These are phyloP conservation scores for Dasyprocta punctata DNA, from an alignment of 2,113 vertebrate genomes.

Conservation along the genomic window DNA sequence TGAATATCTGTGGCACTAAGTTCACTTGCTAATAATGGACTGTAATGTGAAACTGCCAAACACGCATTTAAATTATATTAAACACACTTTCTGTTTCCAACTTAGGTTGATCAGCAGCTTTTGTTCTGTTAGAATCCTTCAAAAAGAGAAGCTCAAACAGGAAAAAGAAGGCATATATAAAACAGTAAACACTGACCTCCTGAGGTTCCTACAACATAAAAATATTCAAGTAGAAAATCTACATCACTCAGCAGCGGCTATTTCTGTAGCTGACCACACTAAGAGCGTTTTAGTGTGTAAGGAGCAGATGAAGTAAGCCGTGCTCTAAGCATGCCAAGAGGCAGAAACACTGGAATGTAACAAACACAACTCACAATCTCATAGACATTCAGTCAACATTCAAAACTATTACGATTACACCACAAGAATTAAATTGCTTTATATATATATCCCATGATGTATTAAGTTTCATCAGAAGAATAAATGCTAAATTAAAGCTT, in stretches of 20 bases:
- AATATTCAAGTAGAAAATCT: constrained; percentile 98
- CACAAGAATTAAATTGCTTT: constrained; percentile 88
- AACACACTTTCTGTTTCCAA: constrained; percentile 90
- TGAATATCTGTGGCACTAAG: constrained; percentile 77
- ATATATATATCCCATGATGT: constrained; percentile 95
- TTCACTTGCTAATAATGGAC: constrained; percentile 83
- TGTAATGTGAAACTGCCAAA: constrained; percentile 83
- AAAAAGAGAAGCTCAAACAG: constrained; percentile 90
- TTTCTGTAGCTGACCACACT: constrained; percentile 93
- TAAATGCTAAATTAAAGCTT: constrained; percentile 84
- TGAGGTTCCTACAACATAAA: constrained; percentile 97
- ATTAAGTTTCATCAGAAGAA: constrained; percentile 82
- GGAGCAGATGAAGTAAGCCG: constrained; percentile 90
- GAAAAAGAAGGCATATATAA: constrained; percentile 93
- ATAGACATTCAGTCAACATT: constrained; percentile 91
- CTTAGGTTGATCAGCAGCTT: constrained; percentile 91
- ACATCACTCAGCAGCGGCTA: constrained; percentile 95
- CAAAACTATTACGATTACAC: constrained; percentile 88
- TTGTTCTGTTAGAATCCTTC: constrained; percentile 90
- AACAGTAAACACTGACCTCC: constrained; percentile 96
- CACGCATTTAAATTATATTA: constrained; percentile 83
- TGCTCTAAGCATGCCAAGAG: constrained; percentile 93
- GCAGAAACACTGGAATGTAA: constrained; percentile 98
- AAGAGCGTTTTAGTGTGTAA: constrained; percentile 90
- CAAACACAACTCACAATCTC: constrained; percentile 91